These are phyloP conservation scores for Eulemur rufifrons DNA, from an alignment of 2,113 vertebrate species.

Conservation along the genomic window DNA sequence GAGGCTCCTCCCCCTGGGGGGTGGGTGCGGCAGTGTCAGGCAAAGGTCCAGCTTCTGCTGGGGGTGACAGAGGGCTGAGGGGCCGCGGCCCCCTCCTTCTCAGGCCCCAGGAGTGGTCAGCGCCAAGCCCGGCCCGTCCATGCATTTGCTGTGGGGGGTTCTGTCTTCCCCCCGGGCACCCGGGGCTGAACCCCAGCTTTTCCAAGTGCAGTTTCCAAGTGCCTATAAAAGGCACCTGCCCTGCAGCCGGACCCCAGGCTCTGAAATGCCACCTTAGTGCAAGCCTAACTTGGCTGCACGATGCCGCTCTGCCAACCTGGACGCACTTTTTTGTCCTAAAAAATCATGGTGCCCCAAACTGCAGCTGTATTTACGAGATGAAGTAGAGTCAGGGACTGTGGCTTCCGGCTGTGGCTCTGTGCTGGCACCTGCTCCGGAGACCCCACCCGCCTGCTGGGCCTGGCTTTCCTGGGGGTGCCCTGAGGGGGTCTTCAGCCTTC, in stretches of 20 bases:
- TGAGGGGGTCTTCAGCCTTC: background rate
- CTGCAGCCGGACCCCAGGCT: background rate
- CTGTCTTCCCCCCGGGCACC: background rate
- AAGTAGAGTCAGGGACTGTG: constrained; percentile 14
- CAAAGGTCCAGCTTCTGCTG: background rate
- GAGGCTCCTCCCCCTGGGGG: background rate
- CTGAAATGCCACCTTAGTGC: constrained; percentile 52
- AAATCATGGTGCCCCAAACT: background rate
- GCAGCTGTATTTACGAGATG: constrained; percentile 67
- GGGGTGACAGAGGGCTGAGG: background rate
- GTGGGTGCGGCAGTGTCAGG: constrained; percentile 46
- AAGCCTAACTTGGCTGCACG: constrained; percentile 59
- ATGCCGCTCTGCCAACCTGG: constrained; percentile 60
- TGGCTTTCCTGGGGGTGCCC: background rate
- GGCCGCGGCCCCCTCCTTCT: background rate
- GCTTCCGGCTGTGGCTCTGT: constrained; percentile 55
- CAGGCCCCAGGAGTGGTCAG: background rate
- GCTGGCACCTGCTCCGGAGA: background rate
- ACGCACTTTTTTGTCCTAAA: constrained; percentile 45
- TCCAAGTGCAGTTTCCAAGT: background rate
- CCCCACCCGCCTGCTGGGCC: fast-evolving
- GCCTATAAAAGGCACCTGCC: background rate
- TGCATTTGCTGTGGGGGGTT: background rate
- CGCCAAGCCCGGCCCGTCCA: too few relatives aligned
- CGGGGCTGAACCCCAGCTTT: background rate